Evolutionary conservation across 2,113 vertebrate species (phyloP).

Genomic region (Helogale parvula): DNA sequence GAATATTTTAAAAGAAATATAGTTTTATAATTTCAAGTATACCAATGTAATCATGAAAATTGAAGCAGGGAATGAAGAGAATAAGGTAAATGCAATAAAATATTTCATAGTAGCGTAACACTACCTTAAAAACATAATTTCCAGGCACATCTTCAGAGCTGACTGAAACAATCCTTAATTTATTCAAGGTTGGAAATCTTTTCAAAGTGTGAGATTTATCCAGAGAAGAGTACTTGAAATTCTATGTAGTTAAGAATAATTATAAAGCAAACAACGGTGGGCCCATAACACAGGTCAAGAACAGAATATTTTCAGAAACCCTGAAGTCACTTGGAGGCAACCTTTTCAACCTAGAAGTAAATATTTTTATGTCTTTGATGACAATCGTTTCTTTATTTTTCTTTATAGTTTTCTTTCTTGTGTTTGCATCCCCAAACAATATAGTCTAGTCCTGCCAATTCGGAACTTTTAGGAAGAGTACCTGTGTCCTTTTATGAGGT

Average conservation of each 20-base stretch:
- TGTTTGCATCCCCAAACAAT: background rate
- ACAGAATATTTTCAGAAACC: background rate
- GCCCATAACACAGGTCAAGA: background rate
- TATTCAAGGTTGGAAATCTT: background rate
- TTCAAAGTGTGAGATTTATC: slow-evolving; percentile 10
- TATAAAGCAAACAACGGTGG: background rate
- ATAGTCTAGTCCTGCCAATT: background rate
- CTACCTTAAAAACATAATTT: slow-evolving; percentile 18
- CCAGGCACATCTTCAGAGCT: background rate
- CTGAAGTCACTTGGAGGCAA: background rate
- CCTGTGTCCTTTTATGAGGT: background rate
- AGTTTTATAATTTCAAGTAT: no score
- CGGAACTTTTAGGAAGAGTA: background rate
- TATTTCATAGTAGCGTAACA: background rate
- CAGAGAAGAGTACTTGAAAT: background rate
- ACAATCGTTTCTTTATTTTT: background rate
- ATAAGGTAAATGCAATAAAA: background rate
- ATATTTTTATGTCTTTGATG: background rate
- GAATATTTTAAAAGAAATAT: no score
- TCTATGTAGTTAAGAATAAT: background rate
- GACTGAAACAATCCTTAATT: slow-evolving; percentile 21
- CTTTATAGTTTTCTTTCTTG: background rate
- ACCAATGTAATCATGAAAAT: no score
- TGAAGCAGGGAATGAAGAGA: no score
- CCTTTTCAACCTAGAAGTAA: background rate